Base-by-base conservation (phyloP, 2,113 vertebrate genomes). In the Thoracochromis brauschi region DNA sequence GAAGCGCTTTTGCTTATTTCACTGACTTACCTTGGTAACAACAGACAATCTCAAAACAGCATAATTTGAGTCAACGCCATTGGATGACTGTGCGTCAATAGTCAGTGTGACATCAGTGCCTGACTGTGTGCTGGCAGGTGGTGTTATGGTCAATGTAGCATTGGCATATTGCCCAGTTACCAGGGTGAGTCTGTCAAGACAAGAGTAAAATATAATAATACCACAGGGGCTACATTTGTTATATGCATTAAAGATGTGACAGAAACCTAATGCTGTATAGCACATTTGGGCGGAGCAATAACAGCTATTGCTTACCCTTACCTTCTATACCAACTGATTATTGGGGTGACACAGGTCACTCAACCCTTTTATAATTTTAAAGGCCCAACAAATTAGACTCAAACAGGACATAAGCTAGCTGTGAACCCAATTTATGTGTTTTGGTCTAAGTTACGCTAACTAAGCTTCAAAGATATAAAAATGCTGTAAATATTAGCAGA, bases 51-150 rank as follows among this genome's bases (percentile, higher is more conserved):
- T 94, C 63, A 96, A 84, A 49, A 96, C 91, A 0, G 31, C 85
- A 3, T 95, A 96, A 80, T 97, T 97, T 58, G 95, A 93, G 55
- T 96, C 93, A 2, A 2, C 42, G 2, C 80, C 89, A n/a, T 13
- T 80, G 2, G 90, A 19, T 1, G 92, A 93, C 81, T 90, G 95
- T 33, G 88, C 93, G 9, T 95, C 94, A 31, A 96, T 80, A 8
- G 95, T 96, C 85, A 97, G 73, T 14, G 95, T 96, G 68, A 95
- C 80, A 17, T 96, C 96, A 9, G 93, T 96, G 80, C 96, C 96
- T n/a, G 96, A 88, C 5, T 63, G 3, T 1, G 90, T 95, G 84
- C 17, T 9, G 47, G 31, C 60, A 65, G 95, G 93, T 53, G 94
- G 68, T 1, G 35, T 93, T 26, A 97, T 88, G 47, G 4, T 93